These are phyloP conservation scores for Tetramorium simillimum DNA, from an alignment of 1,140 invertebrate species.

Conservation along the genomic window DNA sequence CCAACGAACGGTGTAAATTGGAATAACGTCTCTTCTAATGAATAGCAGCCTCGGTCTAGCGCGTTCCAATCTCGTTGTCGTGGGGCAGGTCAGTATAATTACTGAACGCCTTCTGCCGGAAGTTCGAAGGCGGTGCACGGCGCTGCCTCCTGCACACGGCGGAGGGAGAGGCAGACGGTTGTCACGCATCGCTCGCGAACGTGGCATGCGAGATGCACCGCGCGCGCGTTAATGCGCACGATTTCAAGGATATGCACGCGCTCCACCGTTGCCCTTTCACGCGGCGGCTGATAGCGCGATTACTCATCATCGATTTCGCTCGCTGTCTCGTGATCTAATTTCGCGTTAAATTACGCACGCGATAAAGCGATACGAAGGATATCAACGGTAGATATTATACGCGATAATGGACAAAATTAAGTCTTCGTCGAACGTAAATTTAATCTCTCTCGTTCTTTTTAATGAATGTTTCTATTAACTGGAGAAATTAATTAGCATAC, in stretches of 20 bases:
- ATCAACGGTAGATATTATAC: not conserved
- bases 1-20: not conserved
- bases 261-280: slow-evolving; percentile 17
- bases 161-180: slow-evolving; percentile 37
- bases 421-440: not conserved
- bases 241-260: slow-evolving; percentile 16
- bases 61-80: slow-evolving; percentile 68
- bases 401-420: not conserved
- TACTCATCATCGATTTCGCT: slow-evolving; percentile 8
- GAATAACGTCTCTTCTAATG: not conserved
- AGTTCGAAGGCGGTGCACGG: slow-evolving; percentile 64
- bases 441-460: not conserved
- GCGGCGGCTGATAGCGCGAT: slow-evolving; percentile 14
- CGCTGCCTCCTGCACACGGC: slow-evolving; percentile 42
- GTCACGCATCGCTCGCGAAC: slow-evolving; percentile 71
- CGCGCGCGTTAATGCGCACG: slow-evolving; percentile 16
- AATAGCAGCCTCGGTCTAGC: slow-evolving; percentile 25
- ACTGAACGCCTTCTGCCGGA: slow-evolving; percentile 71
- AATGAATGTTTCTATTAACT: not conserved
- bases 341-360: not conserved
- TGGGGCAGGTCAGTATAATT: slow-evolving; percentile 70
- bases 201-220: slow-evolving; percentile 24
- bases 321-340: slow-evolving; percentile 13
- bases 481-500: not conserved
- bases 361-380: not conserved